Conservation (phyloP, 2,888 invertebrate genomes). For the Lysandra bellargus region DNA sequence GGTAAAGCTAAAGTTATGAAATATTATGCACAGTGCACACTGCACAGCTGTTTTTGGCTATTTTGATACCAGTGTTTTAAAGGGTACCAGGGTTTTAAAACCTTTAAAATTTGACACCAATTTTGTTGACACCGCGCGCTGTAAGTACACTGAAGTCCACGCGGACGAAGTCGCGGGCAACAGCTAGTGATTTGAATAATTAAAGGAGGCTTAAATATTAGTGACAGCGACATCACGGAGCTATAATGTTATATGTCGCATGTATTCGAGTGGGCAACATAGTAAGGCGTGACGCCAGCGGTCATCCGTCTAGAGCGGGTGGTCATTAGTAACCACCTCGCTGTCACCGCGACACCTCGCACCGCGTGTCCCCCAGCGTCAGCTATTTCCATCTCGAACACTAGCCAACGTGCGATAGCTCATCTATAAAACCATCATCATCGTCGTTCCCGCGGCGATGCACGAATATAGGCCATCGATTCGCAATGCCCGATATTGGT, state of each 20-base stretch:
- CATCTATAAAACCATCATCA: background rate
- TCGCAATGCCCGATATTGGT: background rate
- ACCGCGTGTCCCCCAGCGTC: conserved; percentile 48
- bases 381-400: background rate
- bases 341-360: conserved; percentile 67
- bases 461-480: background rate
- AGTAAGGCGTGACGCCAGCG: conserved; percentile 43
- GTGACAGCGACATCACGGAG: too few species aligned
- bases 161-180: too few species aligned
- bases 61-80: too few species aligned
- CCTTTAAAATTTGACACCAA: too few species aligned
- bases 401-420: background rate
- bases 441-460: background rate
- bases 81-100: too few species aligned
- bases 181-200: background rate
- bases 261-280: conserved; percentile 50
- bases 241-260: too few species aligned
- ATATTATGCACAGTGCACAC: too few species aligned
- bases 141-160: too few species aligned
- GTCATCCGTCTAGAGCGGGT: conserved; percentile 66
- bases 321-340: conserved; percentile 67
- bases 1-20: too few species aligned
- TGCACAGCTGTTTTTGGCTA: too few species aligned
- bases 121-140: too few species aligned
- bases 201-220: background rate